Evolutionary conservation across 2,888 invertebrate genomes (phyloP).

Genomic region (Clanis bilineata): DNA sequence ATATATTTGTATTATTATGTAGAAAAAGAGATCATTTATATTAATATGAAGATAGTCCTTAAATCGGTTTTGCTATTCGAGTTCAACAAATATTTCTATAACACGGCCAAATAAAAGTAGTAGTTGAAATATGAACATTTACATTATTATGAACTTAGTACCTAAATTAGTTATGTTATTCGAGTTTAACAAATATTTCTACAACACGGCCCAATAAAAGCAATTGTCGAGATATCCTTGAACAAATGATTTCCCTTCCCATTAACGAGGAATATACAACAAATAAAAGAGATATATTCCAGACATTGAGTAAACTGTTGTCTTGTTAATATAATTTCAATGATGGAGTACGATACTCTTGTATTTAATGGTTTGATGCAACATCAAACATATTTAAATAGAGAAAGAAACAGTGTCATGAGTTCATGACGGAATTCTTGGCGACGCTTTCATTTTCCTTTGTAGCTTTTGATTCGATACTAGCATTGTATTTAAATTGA

Average conservation of each 20-base stretch:
- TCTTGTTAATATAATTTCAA: slow-evolving; percentile 1
- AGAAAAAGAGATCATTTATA: no score
- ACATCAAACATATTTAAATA: not conserved
- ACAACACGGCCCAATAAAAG: slow-evolving; percentile 11
- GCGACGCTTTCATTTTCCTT: not conserved
- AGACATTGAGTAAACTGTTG: slow-evolving; percentile 52
- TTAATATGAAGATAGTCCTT: not conserved
- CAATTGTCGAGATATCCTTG: slow-evolving; percentile 49
- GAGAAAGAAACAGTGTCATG: not conserved
- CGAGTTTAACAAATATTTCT: not conserved
- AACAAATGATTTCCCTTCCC: slow-evolving; percentile 76
- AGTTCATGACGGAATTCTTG: not conserved
- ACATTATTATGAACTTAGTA: not conserved
- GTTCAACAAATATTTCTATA: not conserved
- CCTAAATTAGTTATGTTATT: not conserved
- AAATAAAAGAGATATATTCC: slow-evolving; percentile 66
- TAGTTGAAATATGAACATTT: slow-evolving; percentile 36
- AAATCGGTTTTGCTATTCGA: not conserved
- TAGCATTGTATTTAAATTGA: no score
- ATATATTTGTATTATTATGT: no score
- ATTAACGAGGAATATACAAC: slow-evolving; percentile 71
- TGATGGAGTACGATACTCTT: not conserved
- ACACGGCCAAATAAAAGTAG: slow-evolving; percentile 22
- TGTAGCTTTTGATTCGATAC: no score
- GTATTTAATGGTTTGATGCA: not conserved